Percentiles rank a stretch among this genome's conserved stretches.
These are phyloP conservation scores for Brienomyrus longianalis DNA, from an alignment of 2,113 vertebrate genomes.

Conservation along the genomic window DNA sequence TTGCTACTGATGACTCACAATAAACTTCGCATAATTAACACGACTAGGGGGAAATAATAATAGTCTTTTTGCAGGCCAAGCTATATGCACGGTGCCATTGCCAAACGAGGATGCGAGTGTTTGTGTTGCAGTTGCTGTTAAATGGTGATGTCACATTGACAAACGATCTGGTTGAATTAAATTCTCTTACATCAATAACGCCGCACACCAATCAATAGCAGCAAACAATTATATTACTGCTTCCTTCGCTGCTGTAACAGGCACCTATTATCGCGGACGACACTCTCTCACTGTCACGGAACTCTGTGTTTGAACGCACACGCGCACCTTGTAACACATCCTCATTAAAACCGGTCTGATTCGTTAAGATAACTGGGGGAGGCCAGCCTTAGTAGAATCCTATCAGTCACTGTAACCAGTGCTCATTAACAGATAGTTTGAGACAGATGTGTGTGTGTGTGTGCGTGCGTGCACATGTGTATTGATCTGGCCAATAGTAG, in stretches of 20 bases:
- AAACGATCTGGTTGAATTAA: conserved; percentile 29
- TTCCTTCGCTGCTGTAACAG: conserved; percentile 54
- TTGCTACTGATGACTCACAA: neutral
- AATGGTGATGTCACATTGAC: conserved; percentile 27
- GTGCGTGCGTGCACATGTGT: conserved; percentile 6
- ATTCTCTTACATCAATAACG: conserved; percentile 28
- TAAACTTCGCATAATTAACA: neutral
- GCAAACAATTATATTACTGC: conserved; percentile 44
- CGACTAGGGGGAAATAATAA: neutral
- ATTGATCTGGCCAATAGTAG: neutral
- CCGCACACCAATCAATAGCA: conserved; percentile 24
- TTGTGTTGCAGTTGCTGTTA: conserved; percentile 31
- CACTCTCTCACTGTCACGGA: conserved; percentile 41
- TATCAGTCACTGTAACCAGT: conserved; percentile 16
- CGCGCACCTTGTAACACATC: neutral
- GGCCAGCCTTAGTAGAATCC: neutral
- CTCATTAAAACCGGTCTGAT: neutral
- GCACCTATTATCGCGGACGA: conserved; percentile 53
- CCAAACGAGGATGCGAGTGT: neutral
- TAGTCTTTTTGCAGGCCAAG: neutral
- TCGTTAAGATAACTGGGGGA: neutral
- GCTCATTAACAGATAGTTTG: conserved; percentile 26
- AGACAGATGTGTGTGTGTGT: neutral
- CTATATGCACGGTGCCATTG: neutral
- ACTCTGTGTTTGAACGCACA: neutral